Percentiles rank a stretch among this genome's conserved stretches.
These are phyloP conservation scores for Vireo altiloquus DNA, from an alignment of 2,113 vertebrate genomes.

Conservation along the genomic window DNA sequence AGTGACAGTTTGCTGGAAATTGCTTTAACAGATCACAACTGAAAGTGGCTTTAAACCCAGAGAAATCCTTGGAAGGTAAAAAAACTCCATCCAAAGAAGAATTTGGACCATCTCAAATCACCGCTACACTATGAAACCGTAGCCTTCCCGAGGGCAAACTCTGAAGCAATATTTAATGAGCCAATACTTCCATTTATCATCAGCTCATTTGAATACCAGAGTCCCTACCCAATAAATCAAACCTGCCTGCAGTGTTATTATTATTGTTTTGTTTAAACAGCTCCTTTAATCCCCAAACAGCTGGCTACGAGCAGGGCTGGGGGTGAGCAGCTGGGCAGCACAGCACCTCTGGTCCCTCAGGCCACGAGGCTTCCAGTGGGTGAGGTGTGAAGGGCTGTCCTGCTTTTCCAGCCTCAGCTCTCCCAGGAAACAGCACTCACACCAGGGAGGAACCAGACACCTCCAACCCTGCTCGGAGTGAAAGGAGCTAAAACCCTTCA, in stretches of 20 bases:
- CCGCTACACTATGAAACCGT: not conserved
- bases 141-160: not conserved
- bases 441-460: not conserved
- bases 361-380: not conserved
- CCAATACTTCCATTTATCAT: not conserved
- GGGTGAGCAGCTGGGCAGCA: not conserved
- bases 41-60: not conserved
- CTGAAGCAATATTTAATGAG: not conserved
- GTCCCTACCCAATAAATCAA: not conserved
- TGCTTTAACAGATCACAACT: not conserved
- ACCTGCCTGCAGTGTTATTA: not conserved
- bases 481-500: not conserved
- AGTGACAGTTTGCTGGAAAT: not conserved
- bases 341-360: not conserved
- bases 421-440: not conserved
- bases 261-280: not conserved
- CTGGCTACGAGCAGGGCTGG: not conserved
- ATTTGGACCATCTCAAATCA: not conserved
- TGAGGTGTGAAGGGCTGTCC: not conserved
- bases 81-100: not conserved
- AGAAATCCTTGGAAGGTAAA: not conserved
- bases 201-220: not conserved
- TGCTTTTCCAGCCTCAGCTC: not conserved
- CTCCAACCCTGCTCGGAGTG: fast-evolving
- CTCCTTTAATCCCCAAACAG: not conserved